Conservation (phyloP, 2,888 invertebrate species). For the Agriopis leucophaearia region DNA sequence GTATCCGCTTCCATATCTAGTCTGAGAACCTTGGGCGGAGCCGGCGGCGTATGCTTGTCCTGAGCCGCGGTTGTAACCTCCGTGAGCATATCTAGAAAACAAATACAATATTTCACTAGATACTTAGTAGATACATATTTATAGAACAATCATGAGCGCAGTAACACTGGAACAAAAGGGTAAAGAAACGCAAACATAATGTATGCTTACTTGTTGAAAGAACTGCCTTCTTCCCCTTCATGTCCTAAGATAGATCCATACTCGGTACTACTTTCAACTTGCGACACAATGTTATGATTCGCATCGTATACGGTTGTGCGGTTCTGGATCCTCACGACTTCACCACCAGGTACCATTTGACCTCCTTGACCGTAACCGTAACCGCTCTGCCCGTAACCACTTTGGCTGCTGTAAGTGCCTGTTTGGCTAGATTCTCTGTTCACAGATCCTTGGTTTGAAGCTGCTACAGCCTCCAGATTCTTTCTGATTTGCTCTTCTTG, state of each 20-base stretch:
- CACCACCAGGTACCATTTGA: constrained; percentile 56
- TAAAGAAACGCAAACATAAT: background rate
- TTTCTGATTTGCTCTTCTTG: constrained; percentile 68
- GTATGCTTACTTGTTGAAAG: constrained; percentile 74
- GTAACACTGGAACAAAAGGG: background rate
- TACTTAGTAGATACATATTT: background rate
- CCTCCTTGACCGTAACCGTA: constrained; percentile 50
- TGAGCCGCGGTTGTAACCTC: constrained; percentile 51
- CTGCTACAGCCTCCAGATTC: constrained; percentile 59
- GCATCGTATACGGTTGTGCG: constrained; percentile 72
- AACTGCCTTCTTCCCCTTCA: constrained; percentile 79
- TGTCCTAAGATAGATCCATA: constrained; percentile 72
- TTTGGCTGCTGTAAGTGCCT: constrained; percentile 41
- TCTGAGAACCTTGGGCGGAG: constrained; percentile 36
- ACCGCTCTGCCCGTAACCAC: constrained; percentile 49
- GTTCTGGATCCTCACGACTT: constrained; percentile 67
- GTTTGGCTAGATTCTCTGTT: constrained; percentile 10
- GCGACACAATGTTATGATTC: constrained; percentile 78
- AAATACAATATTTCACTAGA: background rate
- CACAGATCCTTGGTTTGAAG: constrained; percentile 36
- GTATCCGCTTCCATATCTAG: constrained; percentile 22
- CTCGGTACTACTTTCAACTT: constrained; percentile 84
- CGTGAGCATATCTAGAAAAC: constrained; percentile 44
- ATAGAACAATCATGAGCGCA: background rate
- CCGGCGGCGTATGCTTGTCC: constrained; percentile 38